Percentiles rank a stretch among this genome's conserved stretches.
These are phyloP conservation scores for Felis chaus DNA, from an alignment of 2,113 vertebrate species.

Conservation along the genomic window DNA sequence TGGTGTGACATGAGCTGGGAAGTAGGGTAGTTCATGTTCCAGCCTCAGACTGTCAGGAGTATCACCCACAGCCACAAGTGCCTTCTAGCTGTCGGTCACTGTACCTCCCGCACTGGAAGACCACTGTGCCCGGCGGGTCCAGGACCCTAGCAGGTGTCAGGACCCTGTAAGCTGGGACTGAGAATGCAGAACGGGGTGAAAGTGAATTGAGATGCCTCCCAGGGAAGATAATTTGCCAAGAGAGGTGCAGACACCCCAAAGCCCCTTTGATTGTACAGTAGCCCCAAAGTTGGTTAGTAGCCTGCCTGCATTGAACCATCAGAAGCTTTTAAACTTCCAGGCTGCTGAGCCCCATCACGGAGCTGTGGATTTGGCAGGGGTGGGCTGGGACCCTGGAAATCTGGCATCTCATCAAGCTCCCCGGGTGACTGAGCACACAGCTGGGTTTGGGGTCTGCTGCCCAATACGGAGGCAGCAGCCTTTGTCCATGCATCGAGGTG, in stretches of 20 bases:
- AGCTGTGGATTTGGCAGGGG: not conserved
- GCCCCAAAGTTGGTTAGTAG: not conserved
- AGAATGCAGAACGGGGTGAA: not conserved
- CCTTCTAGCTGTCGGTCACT: accelerated
- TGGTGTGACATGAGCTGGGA: accelerated
- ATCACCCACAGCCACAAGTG: accelerated
- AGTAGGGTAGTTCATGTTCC: no score
- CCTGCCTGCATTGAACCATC: accelerated
- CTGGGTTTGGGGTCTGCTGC: not conserved
- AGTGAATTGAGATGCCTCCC: not conserved
- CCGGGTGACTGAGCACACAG: accelerated
- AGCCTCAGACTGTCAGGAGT: not conserved
- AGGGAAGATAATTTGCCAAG: not conserved
- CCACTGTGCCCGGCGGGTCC: not conserved
- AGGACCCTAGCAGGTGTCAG: not conserved
- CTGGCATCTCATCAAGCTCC: not conserved
- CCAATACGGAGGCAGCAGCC: not conserved
- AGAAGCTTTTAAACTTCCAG: not conserved
- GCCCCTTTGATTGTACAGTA: not conserved
- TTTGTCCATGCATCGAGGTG: accelerated
- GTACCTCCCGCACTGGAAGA: not conserved
- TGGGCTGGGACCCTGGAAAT: no score
- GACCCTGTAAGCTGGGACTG: not conserved
- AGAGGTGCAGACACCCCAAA: not conserved
- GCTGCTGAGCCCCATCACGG: accelerated